Conservation (phyloP, 1,140 invertebrate species). For the Philotrypesis tridentata region DNA sequence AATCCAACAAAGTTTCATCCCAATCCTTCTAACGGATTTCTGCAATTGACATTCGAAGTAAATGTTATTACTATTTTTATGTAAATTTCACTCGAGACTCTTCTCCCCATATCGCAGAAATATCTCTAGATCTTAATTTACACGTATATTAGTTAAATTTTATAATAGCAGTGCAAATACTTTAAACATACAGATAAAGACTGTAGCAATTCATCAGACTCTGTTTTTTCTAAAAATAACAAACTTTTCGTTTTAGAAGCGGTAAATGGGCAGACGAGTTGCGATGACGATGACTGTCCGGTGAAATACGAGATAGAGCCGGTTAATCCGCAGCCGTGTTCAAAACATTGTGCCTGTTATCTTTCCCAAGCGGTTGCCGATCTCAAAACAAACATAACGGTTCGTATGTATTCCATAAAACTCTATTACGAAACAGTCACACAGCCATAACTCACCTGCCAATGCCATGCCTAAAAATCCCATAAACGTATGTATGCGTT, state of each 20-base stretch:
- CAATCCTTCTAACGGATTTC: too few species aligned
- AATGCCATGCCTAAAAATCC: not conserved
- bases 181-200: too few species aligned
- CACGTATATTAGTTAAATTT: too few species aligned
- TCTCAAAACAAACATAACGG: constrained; percentile 19
- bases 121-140: too few species aligned
- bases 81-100: too few species aligned
- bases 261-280: constrained; percentile 3
- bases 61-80: too few species aligned
- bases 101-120: too few species aligned
- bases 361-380: not conserved
- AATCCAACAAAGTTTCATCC: too few species aligned
- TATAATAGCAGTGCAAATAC: too few species aligned
- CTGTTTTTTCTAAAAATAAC: not conserved
- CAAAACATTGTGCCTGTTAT: constrained; percentile 36
- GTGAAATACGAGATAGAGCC: not conserved
- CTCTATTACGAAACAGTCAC: not conserved
- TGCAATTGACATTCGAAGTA: too few species aligned
- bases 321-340: constrained; percentile 12
- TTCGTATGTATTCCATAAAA: constrained; percentile 2
- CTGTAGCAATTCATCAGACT: too few species aligned
- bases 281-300: not conserved
- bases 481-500: not conserved
- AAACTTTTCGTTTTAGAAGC: not conserved
- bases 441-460: not conserved